A percentile compares a stretch with the other conserved stretches of the same genome.
Conservation (phyloP, 2,113 vertebrate genomes). For the Pseudopodoces humilis region DNA sequence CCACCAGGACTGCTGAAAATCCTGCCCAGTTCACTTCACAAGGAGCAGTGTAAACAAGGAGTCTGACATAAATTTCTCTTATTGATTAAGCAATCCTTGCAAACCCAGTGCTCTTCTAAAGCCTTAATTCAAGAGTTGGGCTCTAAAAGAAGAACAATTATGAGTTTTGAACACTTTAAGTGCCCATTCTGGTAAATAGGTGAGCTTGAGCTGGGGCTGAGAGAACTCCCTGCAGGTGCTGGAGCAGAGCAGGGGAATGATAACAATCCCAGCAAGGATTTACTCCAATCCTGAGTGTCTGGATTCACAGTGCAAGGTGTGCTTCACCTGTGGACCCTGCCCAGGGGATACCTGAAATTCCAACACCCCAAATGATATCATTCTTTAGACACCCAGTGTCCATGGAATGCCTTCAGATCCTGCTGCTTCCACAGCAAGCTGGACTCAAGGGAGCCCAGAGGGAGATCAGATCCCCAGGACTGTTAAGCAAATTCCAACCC, state of each 20-base stretch:
- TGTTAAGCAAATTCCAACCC: not conserved
- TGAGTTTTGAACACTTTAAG: not conserved
- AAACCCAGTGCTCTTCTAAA: not conserved
- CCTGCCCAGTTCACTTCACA: not conserved
- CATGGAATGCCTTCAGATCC: not conserved
- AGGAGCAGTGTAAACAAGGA: not conserved
- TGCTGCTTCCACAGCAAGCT: not conserved
- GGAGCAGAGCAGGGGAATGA: not conserved
- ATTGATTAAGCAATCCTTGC: not conserved
- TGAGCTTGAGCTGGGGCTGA: not conserved
- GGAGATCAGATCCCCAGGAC: not conserved
- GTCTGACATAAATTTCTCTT: not conserved
- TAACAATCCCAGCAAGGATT: not conserved
- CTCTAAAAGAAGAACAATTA: not conserved
- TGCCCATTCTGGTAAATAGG: not conserved
- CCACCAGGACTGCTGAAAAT: not conserved
- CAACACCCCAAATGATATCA: accelerated
- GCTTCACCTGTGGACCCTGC: not conserved
- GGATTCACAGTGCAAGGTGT: not conserved
- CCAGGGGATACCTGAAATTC: not conserved
- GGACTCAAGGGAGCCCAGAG: not conserved
- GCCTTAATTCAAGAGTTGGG: not conserved
- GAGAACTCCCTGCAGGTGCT: not conserved
- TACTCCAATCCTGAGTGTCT: not conserved
- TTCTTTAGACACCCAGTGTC: not conserved